Percentiles rank a stretch among this genome's conserved stretches.
Conservation (phyloP, 2,888 invertebrate genomes). For the Ectemnius continuus region DNA sequence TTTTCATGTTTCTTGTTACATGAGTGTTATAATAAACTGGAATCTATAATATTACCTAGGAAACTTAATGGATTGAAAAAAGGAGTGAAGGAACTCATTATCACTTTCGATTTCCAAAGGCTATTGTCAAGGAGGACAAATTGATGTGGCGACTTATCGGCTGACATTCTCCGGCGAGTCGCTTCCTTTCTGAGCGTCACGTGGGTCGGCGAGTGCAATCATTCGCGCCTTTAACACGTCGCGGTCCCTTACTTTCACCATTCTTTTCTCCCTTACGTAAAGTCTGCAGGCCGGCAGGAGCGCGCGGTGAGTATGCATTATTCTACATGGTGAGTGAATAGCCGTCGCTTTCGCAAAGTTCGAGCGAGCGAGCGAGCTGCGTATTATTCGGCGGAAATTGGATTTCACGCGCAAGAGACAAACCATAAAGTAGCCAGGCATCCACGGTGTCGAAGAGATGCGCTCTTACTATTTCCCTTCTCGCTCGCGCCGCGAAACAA, state of each 20-base stretch:
- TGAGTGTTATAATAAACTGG: too few relatives aligned
- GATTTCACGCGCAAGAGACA: constrained; percentile 14
- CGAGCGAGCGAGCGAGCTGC: background rate
- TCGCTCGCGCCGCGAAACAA: constrained; percentile 23
- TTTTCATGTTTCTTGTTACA: too few relatives aligned
- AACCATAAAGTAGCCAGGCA: constrained; percentile 1
- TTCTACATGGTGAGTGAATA: too few relatives aligned
- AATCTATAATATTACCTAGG: too few relatives aligned
- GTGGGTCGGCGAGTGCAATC: constrained; percentile 38
- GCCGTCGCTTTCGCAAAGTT: too few relatives aligned
- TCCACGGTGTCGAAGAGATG: constrained; percentile 7
- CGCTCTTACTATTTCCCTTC: too few relatives aligned
- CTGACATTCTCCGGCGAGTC: constrained; percentile 33
- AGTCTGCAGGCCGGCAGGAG: too few relatives aligned
- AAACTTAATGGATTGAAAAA: too few relatives aligned
- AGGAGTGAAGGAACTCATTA: background rate
- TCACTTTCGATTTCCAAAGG: background rate
- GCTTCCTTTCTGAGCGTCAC: constrained; percentile 23
- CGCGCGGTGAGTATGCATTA: too few relatives aligned
- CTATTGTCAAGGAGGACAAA: constrained; percentile 69
- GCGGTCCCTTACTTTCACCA: background rate
- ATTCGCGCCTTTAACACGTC: background rate
- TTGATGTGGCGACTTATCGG: constrained; percentile 71
- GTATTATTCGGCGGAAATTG: constrained; percentile 8
- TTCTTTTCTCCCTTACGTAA: constrained; percentile 3